Evolutionary conservation across 2,113 vertebrate species (phyloP).

Genomic region (Thinocorus orbignyianus): DNA sequence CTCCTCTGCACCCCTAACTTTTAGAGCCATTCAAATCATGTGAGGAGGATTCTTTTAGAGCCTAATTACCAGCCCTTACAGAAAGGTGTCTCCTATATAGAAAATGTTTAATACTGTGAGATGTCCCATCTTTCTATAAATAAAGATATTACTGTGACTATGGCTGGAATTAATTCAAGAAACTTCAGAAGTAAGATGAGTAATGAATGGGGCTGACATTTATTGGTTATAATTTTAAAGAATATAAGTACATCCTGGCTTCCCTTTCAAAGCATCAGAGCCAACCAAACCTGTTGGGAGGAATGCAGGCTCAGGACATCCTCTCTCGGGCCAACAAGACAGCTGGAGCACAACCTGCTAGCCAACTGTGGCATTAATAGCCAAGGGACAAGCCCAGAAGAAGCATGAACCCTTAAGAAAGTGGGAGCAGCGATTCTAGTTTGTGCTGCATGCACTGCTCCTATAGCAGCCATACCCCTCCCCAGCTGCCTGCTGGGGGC

Average conservation of each 20-base stretch:
- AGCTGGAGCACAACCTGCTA: not conserved
- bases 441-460: not conserved
- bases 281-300: not conserved
- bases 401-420: not conserved
- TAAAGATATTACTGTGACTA: conserved; percentile 68
- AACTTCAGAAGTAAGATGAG: conserved; percentile 62
- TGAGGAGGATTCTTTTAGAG: not conserved
- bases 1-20: not conserved
- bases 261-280: not conserved
- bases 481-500: not conserved
- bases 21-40: not conserved
- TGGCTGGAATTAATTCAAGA: conserved; percentile 73
- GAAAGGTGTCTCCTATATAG: conserved; percentile 47
- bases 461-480: not conserved
- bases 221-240: conserved; percentile 45
- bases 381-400: not conserved
- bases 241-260: conserved; percentile 19
- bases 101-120: conserved; percentile 49
- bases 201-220: conserved; percentile 62
- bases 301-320: not conserved
- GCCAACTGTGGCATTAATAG: not conserved
- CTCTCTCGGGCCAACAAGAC: not conserved
- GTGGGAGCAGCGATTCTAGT: not conserved
- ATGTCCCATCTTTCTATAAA: conserved; percentile 66
- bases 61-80: conserved; percentile 56